Evolutionary conservation across 2,797 vertebrate genomes (phyloP).

Genomic region (Novumbra hubbsi): DNA sequence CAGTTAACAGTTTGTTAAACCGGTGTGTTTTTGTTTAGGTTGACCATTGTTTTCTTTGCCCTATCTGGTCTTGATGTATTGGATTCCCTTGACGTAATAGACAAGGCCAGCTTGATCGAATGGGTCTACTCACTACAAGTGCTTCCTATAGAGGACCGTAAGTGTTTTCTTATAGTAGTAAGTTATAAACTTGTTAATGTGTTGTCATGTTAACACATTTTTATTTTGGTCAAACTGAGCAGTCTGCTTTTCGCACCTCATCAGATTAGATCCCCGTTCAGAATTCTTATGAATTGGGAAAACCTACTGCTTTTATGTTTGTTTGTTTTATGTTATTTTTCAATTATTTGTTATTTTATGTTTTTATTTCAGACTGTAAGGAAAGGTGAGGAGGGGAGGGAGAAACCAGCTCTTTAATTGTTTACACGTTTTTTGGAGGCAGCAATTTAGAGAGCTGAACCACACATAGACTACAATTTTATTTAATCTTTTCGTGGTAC

Average conservation of each 20-base stretch:
- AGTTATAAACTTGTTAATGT: neutral
- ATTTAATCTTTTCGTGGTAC: neutral
- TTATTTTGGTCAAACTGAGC: neutral
- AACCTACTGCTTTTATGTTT: no score
- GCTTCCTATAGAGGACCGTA: constrained; percentile 94
- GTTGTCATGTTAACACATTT: neutral
- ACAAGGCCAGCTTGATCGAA: constrained; percentile 88
- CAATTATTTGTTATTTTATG: no score
- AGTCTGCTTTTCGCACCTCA: neutral
- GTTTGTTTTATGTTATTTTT: no score
- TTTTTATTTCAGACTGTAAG: no score
- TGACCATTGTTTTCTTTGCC: constrained; percentile 95
- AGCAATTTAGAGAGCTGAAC: no score
- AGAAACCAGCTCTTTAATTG: no score
- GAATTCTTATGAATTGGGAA: no score
- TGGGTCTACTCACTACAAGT: constrained; percentile 99
- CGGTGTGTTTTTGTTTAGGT: constrained; percentile 72
- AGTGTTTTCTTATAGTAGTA: constrained; percentile 61
- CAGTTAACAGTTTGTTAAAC: neutral
- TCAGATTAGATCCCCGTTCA: no score
- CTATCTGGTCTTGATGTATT: constrained; percentile 95
- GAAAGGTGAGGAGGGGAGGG: no score
- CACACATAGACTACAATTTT: no score
- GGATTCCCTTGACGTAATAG: constrained; percentile 90
- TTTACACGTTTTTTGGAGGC: no score